Percentiles rank a stretch among this genome's conserved stretches.
Conservation (phyloP, 2,888 invertebrate species). For the Plusia festucae region DNA sequence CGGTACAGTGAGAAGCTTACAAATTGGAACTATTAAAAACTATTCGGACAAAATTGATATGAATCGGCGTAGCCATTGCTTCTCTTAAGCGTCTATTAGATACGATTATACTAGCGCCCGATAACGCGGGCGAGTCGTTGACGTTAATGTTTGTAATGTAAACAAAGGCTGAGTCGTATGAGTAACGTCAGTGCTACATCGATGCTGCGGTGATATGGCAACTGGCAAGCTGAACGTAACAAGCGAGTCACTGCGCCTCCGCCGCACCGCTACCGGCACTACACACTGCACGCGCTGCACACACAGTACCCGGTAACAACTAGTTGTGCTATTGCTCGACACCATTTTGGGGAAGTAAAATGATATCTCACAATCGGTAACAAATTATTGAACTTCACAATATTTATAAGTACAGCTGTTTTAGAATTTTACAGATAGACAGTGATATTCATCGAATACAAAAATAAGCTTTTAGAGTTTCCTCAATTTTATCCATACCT, state of each 20-base stretch:
- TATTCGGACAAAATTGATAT: constrained; percentile 89
- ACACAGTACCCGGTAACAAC: constrained; percentile 71
- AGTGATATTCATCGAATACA: constrained; percentile 87
- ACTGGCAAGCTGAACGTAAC: constrained; percentile 65
- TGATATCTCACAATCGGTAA: constrained; percentile 81
- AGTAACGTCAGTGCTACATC: constrained; percentile 54
- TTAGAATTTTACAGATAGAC: constrained; percentile 85
- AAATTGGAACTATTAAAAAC: constrained; percentile 88
- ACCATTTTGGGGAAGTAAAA: constrained; percentile 86
- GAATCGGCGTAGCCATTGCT: constrained; percentile 88
- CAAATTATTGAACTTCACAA: constrained; percentile 66
- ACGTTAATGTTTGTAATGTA: constrained; percentile 67
- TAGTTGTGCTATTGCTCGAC: constrained; percentile 77
- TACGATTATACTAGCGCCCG: constrained; percentile 83
- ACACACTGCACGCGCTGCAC: constrained; percentile 70
- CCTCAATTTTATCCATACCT: constrained; percentile 86
- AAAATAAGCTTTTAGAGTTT: constrained; percentile 89
- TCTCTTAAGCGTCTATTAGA: constrained; percentile 84
- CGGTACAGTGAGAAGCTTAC: constrained; percentile 86
- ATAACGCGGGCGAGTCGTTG: constrained; percentile 75
- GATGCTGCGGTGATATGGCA: constrained; percentile 45
- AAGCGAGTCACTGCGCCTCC: constrained; percentile 72
- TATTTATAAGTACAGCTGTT: constrained; percentile 74
- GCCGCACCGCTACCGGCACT: constrained; percentile 29
- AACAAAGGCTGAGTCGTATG: constrained; percentile 56